These are phyloP conservation scores for Drosophila bipectinata DNA, from an alignment of 1,140 invertebrate genomes.

Conservation along the genomic window DNA sequence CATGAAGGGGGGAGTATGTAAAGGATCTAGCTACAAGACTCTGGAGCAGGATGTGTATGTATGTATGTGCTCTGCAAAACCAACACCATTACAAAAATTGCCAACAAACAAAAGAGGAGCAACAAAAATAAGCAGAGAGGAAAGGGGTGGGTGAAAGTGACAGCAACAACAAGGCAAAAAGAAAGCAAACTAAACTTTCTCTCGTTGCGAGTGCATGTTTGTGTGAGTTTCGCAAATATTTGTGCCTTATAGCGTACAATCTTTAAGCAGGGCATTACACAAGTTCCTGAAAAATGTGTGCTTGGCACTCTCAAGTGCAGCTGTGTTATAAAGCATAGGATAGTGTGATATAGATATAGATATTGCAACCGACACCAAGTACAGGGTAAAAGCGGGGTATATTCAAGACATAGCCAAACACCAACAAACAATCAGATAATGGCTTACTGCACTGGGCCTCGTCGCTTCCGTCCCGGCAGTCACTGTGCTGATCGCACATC, in stretches of 20 bases:
- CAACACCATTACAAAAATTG: slow-evolving; percentile 71
- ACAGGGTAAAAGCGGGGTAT: slow-evolving; percentile 5
- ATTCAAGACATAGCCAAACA: slow-evolving; percentile 11
- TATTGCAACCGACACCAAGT: slow-evolving; percentile 4
- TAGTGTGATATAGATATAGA: neutral
- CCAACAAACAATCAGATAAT: slow-evolving; percentile 28
- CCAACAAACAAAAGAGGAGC: slow-evolving; percentile 41
- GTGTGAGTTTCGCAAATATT: slow-evolving; percentile 61
- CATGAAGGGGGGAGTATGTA: slow-evolving; percentile 21
- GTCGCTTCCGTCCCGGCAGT: slow-evolving; percentile 95
- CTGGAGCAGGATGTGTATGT: slow-evolving; percentile 13
- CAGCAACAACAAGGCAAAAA: slow-evolving; percentile 24
- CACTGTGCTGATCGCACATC: slow-evolving; percentile 94
- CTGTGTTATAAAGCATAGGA: slow-evolving; percentile 7
- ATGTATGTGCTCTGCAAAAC: slow-evolving; percentile 41
- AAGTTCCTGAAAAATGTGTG: slow-evolving; percentile 37
- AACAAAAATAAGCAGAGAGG: slow-evolving; percentile 22
- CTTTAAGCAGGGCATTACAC: slow-evolving; percentile 51
- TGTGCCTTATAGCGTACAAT: slow-evolving; percentile 56
- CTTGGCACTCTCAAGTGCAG: slow-evolving; percentile 31
- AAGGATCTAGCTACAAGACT: slow-evolving; percentile 10
- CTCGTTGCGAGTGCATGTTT: slow-evolving; percentile 14
- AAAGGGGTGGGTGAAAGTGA: slow-evolving; percentile 20
- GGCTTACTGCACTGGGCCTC: slow-evolving; percentile 94
- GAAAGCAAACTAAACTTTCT: slow-evolving; percentile 48